Conservation (phyloP, 2,888 invertebrate genomes). For the Aproaerema taeniolella region DNA sequence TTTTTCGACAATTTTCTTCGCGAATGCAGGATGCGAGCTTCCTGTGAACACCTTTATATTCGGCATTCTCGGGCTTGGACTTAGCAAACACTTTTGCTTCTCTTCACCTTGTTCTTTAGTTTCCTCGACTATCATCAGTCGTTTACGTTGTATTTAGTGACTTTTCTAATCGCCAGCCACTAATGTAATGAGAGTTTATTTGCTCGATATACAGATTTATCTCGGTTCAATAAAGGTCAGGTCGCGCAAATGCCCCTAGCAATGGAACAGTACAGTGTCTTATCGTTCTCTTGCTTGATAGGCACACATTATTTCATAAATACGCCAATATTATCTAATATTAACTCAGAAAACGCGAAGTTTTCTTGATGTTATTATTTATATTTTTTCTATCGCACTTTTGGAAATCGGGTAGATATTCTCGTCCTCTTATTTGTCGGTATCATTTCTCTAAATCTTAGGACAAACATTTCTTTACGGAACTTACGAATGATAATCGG, state of each 20-base stretch:
- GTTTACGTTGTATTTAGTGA: too few species aligned
- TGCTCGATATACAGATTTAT: slow-evolving; percentile 48
- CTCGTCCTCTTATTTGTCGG: too few species aligned
- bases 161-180: slow-evolving; percentile 34
- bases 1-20: slow-evolving; percentile 95
- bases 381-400: too few species aligned
- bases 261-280: slow-evolving; percentile 39
- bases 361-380: background rate
- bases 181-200: slow-evolving; percentile 48
- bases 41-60: slow-evolving; percentile 99
- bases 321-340: slow-evolving; percentile 17
- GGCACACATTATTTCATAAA: slow-evolving; percentile 17
- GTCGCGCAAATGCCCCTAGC: slow-evolving; percentile 42
- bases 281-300: slow-evolving; percentile 26
- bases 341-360: background rate
- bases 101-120: slow-evolving; percentile 26
- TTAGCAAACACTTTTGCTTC: slow-evolving; percentile 31
- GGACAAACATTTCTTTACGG: too few species aligned
- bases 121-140: slow-evolving; percentile 44
- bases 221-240: slow-evolving; percentile 61
- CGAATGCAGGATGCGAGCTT: slow-evolving; percentile 97
- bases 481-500: too few species aligned
- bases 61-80: slow-evolving; percentile 86
- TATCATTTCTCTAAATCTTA: too few species aligned
- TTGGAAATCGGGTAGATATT: too few species aligned